Evolutionary conservation across 2,113 vertebrate species (phyloP), one percentile per base, ranked within the genome.

Genomic region (Percina caprodes): DNA sequence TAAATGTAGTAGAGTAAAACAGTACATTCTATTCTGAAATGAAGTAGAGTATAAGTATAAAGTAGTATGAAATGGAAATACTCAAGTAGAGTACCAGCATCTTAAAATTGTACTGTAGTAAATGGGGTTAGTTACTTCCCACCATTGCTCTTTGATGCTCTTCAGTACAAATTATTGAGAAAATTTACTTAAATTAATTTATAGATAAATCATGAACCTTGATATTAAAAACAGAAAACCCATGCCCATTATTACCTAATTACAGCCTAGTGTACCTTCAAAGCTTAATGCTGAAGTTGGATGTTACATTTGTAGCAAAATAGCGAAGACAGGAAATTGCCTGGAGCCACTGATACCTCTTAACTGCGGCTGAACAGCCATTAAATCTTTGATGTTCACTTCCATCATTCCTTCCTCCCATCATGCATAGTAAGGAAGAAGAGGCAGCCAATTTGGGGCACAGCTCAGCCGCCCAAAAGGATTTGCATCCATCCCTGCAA

Each of bases 331-430:
- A 2, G 35, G 45, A 85, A 79, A 85, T 80, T 54, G 86, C 85
- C 73, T 24, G 49, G 60, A 74, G 84, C 82, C 63, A 9, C 62
- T 49, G 82, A 81, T 56, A 68, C 69, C 54, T 82, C 79, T 55
- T 85, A 86, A 90, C 86, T 77, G 76, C 54, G 61, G 24, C 76
- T 69, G 81, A 84, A 79, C 79, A 80, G 69, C 66, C 75, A 83
- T 88, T 91, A 91, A 87, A 88, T 89, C 89, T 87, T 74, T 84
- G 68, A 86, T 90, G 85, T 91, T 91, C 79, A 69, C 85, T 91
- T 87, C 89, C 78, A 84, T 87, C 87, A 71, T 80, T 42, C 78
- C 56, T 63, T 48, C 45, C 56, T 69, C 74, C 76, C 85, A 80
- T 90, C 77, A 69, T 81, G 82, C 85, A 68, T 67, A 79, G 82